These are phyloP conservation scores for Leptopilina syphax DNA, from an alignment of 2,888 invertebrate species.

Conservation along the genomic window DNA sequence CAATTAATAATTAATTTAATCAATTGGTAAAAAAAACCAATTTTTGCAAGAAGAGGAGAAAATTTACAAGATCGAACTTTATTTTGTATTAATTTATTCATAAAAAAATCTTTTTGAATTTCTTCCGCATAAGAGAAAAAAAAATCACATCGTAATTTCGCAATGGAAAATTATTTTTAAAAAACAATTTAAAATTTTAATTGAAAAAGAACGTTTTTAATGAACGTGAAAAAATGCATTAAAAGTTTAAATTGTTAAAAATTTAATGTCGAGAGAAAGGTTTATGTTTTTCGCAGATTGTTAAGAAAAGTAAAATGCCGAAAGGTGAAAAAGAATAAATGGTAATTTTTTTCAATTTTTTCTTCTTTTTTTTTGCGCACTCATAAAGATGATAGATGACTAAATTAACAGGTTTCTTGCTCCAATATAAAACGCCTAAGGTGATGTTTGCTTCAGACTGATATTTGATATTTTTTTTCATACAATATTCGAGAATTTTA, in stretches of 20 bases:
- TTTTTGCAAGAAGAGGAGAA: too few relatives aligned
- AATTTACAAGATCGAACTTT: too few relatives aligned
- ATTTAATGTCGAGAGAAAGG: neutral
- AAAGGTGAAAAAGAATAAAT: conserved; percentile 5
- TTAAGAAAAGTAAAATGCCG: conserved; percentile 9
- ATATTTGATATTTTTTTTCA: neutral
- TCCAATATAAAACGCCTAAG: conserved; percentile 6
- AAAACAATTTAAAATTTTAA: too few relatives aligned
- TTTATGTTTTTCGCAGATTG: conserved; percentile 2
- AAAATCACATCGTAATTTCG: too few relatives aligned
- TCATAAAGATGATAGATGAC: conserved; percentile 6
- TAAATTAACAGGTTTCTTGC: conserved; percentile 9
- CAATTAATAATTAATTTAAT: too few relatives aligned
- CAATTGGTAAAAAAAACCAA: too few relatives aligned
- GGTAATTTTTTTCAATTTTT: neutral
- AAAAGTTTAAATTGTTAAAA: neutral
- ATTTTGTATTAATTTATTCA: too few relatives aligned
- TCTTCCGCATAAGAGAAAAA: too few relatives aligned
- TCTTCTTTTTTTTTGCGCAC: neutral
- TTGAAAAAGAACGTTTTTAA: too few relatives aligned
- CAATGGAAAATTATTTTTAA: too few relatives aligned
- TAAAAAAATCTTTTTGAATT: too few relatives aligned
- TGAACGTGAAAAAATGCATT: too few relatives aligned
- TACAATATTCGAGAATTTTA: conserved; percentile 1
- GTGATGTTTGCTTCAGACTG: neutral